phyloP scores from a whole-genome alignment of 37 sponge, comb jelly and placozoan genomes.

The Bolinopsis microptera region DNA sequence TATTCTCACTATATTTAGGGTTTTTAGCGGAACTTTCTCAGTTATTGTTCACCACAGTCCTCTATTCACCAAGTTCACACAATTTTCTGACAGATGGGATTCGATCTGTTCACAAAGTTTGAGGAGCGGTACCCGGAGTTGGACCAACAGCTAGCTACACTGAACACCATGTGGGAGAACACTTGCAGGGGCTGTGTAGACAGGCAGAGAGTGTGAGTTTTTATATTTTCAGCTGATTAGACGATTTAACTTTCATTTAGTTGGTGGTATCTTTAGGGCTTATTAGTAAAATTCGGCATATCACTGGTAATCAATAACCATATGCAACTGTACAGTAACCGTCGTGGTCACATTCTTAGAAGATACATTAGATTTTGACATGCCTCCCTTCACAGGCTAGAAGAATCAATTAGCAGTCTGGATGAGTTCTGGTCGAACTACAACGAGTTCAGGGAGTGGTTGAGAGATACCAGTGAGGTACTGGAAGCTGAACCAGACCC shows the following conservation, averaged over 20 bases:
- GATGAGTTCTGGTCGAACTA: conserved; percentile 65
- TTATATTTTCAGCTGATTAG: background rate
- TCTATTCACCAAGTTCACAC: too few species aligned
- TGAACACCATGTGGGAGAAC: conserved; percentile 64
- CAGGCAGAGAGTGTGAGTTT: conserved; percentile 18
- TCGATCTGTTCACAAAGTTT: conserved; percentile 42
- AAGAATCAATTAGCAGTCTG: conserved; percentile 28
- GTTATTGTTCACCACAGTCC: too few species aligned
- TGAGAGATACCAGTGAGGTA: background rate
- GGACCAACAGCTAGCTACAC: conserved; percentile 30
- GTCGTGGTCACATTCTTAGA: too few species aligned
- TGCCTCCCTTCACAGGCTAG: conserved; percentile 18
- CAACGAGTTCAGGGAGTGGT: conserved; percentile 55
- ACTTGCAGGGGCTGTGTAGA: conserved; percentile 57
- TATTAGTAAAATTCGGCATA: too few species aligned
- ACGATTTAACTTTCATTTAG: too few species aligned
- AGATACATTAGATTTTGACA: too few species aligned
- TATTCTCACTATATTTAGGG: too few species aligned
- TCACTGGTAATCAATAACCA: too few species aligned
- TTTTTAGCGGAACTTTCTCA: too few species aligned
- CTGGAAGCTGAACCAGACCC: conserved; percentile 49
- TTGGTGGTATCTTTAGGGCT: too few species aligned
- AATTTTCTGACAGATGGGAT: conserved; percentile 45
- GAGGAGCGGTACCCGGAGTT: conserved; percentile 54
- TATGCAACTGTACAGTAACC: too few species aligned